These are phyloP conservation scores for Oegoconia quadripuncta DNA, from an alignment of 2,888 invertebrate species.

Conservation along the genomic window DNA sequence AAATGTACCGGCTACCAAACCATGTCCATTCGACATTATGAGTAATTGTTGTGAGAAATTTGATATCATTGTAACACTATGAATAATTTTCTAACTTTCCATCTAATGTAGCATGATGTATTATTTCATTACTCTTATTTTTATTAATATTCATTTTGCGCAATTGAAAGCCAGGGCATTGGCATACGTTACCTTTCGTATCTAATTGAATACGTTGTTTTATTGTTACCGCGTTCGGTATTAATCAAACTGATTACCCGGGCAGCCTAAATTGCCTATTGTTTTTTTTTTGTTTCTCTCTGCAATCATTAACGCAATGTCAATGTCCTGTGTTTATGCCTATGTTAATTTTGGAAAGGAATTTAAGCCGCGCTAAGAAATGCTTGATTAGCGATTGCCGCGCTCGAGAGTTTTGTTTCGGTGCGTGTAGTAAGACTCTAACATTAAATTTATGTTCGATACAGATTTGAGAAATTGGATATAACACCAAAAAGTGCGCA, in stretches of 20 bases:
- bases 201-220: slow-evolving; percentile 75
- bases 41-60: slow-evolving; percentile 68
- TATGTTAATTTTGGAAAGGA: slow-evolving; percentile 57
- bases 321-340: slow-evolving; percentile 84
- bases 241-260: slow-evolving; percentile 77
- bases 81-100: slow-evolving; percentile 67
- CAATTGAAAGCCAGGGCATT: slow-evolving; percentile 92
- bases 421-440: slow-evolving; percentile 66
- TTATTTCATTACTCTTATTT: slow-evolving; percentile 72
- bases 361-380: slow-evolving; percentile 32
- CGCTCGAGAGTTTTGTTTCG: slow-evolving; percentile 38
- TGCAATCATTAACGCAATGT: slow-evolving; percentile 76
- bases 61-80: slow-evolving; percentile 66
- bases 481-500: slow-evolving; percentile 99
- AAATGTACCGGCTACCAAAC: slow-evolving; percentile 57
- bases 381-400: slow-evolving; percentile 28
- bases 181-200: slow-evolving; percentile 83
- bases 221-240: slow-evolving; percentile 73
- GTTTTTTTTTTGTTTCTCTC: slow-evolving; percentile 68
- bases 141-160: slow-evolving; percentile 74
- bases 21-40: slow-evolving; percentile 63
- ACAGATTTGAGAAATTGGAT: slow-evolving; percentile 99
- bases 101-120: slow-evolving; percentile 77
- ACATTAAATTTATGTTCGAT: slow-evolving; percentile 77
- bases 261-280: slow-evolving; percentile 75